These are phyloP conservation scores for Zootoca vivipara DNA, from an alignment of 2,113 vertebrate species.

Conservation along the genomic window DNA sequence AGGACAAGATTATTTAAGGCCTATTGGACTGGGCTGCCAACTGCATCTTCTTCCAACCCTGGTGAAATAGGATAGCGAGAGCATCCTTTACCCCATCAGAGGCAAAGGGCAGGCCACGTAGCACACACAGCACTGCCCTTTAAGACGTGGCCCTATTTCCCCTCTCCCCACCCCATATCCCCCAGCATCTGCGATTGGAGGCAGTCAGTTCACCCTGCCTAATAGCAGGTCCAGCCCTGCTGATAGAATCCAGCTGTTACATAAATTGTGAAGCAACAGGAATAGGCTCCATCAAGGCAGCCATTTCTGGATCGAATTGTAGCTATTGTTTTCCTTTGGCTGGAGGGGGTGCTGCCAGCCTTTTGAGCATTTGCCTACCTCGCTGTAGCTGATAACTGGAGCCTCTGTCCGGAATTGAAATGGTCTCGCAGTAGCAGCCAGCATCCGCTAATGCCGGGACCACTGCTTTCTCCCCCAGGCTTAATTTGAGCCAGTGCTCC, in stretches of 20 bases:
- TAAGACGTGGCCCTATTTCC: too few species aligned
- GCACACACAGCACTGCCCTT: too few species aligned
- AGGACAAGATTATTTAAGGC: background rate
- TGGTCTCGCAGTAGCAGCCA: background rate
- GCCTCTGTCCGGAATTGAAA: background rate
- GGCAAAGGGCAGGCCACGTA: too few species aligned
- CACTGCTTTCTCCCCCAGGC: background rate
- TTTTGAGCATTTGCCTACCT: background rate
- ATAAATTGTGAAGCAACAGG: background rate
- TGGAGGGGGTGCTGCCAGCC: background rate
- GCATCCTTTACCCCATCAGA: too few species aligned
- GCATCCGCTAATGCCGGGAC: background rate
- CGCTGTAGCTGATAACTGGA: background rate
- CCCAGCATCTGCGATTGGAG: too few species aligned
- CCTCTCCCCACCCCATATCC: too few species aligned
- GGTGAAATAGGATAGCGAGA: background rate
- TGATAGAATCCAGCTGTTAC: too few species aligned
- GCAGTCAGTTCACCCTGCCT: too few species aligned
- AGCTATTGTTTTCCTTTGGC: constrained; percentile 51
- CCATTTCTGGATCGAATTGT: background rate
- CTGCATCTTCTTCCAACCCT: background rate
- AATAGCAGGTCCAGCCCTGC: too few species aligned
- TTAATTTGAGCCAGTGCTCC: background rate
- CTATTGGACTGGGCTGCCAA: background rate
- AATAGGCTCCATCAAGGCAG: background rate